Conservation (phyloP, 2,113 vertebrate species). For the Chauna torquata region DNA sequence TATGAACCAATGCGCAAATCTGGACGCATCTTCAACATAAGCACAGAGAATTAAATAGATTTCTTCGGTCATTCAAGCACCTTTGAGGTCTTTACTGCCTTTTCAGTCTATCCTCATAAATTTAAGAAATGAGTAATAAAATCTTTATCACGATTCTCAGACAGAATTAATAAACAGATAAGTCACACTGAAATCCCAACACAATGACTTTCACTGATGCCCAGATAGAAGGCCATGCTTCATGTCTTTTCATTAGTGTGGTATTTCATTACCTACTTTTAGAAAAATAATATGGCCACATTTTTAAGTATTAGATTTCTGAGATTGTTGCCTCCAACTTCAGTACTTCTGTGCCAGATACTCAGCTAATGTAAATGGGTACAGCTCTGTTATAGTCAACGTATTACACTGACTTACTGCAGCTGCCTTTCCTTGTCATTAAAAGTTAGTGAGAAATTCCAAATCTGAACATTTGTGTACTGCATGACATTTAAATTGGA, state of each 20-base stretch:
- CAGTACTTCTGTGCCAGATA: not conserved
- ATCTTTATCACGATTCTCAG: slow-evolving; percentile 13
- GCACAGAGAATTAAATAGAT: not conserved
- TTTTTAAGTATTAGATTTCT: not conserved
- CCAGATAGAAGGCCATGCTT: not conserved
- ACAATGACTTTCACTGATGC: not conserved
- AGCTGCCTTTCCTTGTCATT: not conserved
- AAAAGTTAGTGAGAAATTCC: slow-evolving; percentile 48
- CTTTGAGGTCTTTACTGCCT: not conserved
- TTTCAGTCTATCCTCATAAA: not conserved
- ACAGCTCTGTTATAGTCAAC: not conserved
- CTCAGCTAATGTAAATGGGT: not conserved
- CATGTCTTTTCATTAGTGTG: not conserved
- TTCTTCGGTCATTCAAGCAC: not conserved
- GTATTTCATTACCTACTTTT: not conserved
- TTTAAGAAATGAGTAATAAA: slow-evolving; percentile 20
- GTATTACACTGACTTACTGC: not conserved
- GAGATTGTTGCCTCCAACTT: not conserved
- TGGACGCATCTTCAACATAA: not conserved
- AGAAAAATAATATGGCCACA: not conserved
- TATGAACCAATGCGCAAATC: not conserved
- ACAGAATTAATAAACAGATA: slow-evolving; percentile 23
- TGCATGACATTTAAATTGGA: not conserved
- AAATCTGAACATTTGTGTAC: not conserved
- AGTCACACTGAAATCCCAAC: not conserved